phyloP scores from a whole-genome alignment of 2,888 invertebrate genomes.

The Tupiocoris notatus region DNA sequence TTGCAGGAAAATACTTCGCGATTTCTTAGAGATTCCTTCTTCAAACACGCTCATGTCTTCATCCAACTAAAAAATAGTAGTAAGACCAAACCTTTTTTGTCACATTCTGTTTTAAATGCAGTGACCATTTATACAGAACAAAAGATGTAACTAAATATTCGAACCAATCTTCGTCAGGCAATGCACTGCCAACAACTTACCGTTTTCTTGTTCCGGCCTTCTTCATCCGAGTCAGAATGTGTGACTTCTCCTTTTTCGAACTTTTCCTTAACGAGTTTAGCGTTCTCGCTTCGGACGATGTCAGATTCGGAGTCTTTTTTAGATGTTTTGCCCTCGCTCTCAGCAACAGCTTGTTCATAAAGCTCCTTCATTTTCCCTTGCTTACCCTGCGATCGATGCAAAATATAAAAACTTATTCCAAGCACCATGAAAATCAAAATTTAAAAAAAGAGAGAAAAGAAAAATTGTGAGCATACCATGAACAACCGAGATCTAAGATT shows the following conservation, averaged over 20 bases:
- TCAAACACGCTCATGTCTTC: constrained; percentile 76
- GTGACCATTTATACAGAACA: too few relatives aligned
- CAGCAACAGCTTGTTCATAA: constrained; percentile 85
- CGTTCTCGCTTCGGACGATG: constrained; percentile 59
- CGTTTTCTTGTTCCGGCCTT: constrained; percentile 49
- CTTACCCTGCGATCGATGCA: constrained; percentile 65
- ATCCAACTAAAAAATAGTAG: constrained; percentile 55
- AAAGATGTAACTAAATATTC: too few relatives aligned
- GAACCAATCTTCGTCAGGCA: too few relatives aligned
- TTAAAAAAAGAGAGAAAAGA: neutral
- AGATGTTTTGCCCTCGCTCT: constrained; percentile 63
- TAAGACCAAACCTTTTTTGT: too few relatives aligned
- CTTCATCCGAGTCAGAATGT: constrained; percentile 63
- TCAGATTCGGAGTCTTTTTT: constrained; percentile 59
- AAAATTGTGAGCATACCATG: constrained; percentile 59
- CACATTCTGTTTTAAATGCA: too few relatives aligned
- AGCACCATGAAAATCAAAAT: too few relatives aligned
- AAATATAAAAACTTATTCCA: neutral
- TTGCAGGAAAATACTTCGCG: constrained; percentile 80
- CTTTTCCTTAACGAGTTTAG: constrained; percentile 70
- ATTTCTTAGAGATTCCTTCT: constrained; percentile 85
- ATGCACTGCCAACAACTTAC: too few relatives aligned
- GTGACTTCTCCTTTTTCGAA: constrained; percentile 74
- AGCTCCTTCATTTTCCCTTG: constrained; percentile 88
- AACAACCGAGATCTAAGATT: constrained; percentile 80